These are phyloP conservation scores for Neolamprologus modestus DNA, from an alignment of 2,113 vertebrate genomes.

Conservation along the genomic window DNA sequence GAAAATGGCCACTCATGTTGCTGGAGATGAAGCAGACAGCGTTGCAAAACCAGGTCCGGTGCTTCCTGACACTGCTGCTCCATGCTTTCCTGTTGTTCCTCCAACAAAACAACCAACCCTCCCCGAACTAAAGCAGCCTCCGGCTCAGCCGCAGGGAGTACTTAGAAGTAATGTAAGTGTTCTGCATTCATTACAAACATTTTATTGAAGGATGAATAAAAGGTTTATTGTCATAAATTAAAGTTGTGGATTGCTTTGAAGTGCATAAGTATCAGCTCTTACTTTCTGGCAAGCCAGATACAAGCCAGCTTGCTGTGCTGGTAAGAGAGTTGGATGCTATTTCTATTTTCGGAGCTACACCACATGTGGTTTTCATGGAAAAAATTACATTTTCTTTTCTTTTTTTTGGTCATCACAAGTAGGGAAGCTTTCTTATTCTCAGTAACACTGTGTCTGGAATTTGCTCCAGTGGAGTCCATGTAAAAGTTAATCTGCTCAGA, in stretches of 20 bases:
- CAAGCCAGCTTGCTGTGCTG: neutral
- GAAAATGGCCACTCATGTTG: constrained; percentile 5
- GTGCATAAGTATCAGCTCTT: neutral
- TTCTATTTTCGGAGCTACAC: neutral
- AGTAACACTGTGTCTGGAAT: neutral
- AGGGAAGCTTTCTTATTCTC: neutral
- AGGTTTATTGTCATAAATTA: neutral
- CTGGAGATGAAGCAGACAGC: constrained; percentile 11
- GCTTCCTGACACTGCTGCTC: constrained; percentile 22
- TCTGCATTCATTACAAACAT: neutral
- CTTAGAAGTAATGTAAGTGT: constrained; percentile 34
- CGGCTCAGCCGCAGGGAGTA: neutral
- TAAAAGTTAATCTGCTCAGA: neutral
- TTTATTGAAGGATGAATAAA: neutral
- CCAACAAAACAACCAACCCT: neutral
- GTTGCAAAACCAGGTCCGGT: neutral
- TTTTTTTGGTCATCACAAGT: neutral
- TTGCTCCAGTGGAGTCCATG: neutral
- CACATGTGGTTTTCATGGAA: neutral
- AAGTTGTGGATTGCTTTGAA: neutral
- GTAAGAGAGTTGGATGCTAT: neutral
- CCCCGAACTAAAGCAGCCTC: constrained; percentile 1
- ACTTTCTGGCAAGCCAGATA: neutral
- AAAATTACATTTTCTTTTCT: neutral
- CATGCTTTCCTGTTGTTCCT: constrained; percentile 58